These are phyloP conservation scores for Platerodrilus igneus DNA, from an alignment of 2,888 invertebrate species.

Conservation along the genomic window DNA sequence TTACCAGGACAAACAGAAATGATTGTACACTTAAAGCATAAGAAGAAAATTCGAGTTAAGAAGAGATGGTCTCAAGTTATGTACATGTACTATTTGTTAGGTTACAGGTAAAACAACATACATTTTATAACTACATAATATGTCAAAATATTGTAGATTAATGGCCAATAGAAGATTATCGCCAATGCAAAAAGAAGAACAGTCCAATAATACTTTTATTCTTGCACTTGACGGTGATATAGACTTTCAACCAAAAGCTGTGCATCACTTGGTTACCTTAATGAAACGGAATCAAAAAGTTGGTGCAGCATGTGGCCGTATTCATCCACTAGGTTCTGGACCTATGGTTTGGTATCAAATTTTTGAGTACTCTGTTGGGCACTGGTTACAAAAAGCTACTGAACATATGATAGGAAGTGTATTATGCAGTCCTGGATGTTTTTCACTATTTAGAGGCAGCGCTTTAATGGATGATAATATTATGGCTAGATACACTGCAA, in stretches of 20 bases:
- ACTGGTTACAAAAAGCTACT: slow-evolving; percentile 90
- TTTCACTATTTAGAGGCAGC: slow-evolving; percentile 82
- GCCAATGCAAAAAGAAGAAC: slow-evolving; percentile 46
- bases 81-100: slow-evolving; percentile 91
- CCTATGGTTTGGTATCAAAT: slow-evolving; percentile 52
- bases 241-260: slow-evolving; percentile 78
- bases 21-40: slow-evolving; percentile 85
- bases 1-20: slow-evolving; percentile 81
- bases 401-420: slow-evolving; percentile 89
- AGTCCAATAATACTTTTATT: slow-evolving; percentile 68
- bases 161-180: slow-evolving; percentile 37
- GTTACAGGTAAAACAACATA: slow-evolving; percentile 72
- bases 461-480: slow-evolving; percentile 89
- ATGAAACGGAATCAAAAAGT: slow-evolving; percentile 78
- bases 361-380: slow-evolving; percentile 88
- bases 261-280: slow-evolving; percentile 72
- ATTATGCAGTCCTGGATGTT: slow-evolving; percentile 88
- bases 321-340: slow-evolving; percentile 77
- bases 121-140: too few species aligned
- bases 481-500: slow-evolving; percentile 81
- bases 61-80: slow-evolving; percentile 94
- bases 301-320: slow-evolving; percentile 85
- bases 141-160: slow-evolving; percentile 36
- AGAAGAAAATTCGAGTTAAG: slow-evolving; percentile 78
- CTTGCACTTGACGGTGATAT: slow-evolving; percentile 86